Conservation (phyloP, 2,113 vertebrate genomes). For the Gymnarchus niloticus region DNA sequence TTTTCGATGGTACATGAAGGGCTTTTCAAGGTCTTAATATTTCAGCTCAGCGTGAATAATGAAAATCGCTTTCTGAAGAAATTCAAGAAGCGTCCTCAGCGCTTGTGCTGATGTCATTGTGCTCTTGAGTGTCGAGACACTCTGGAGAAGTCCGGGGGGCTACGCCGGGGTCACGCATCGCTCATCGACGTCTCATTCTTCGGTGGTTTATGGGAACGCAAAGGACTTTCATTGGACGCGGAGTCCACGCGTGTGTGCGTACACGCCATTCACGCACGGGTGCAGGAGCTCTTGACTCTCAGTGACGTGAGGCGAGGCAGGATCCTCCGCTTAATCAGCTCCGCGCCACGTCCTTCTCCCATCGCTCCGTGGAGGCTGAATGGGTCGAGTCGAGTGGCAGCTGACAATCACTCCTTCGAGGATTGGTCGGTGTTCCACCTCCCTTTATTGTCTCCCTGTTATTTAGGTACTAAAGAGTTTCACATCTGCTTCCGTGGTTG, state of each 20-base stretch:
- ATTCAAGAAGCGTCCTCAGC: constrained; percentile 37
- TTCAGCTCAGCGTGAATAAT: constrained; percentile 39
- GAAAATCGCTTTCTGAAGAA: constrained; percentile 38
- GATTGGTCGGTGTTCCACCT: neutral
- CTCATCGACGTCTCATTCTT: constrained; percentile 34
- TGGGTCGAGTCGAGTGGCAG: neutral
- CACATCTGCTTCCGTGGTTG: neutral
- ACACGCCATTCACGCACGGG: neutral
- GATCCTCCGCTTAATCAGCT: neutral
- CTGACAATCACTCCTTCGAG: neutral
- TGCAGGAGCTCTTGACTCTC: neutral
- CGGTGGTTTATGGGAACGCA: constrained; percentile 24
- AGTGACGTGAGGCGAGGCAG: neutral
- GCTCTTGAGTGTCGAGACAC: constrained; percentile 35
- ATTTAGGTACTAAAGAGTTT: neutral
- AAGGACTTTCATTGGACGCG: constrained; percentile 23
- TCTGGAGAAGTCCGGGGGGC: constrained; percentile 33
- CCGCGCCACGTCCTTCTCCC: neutral
- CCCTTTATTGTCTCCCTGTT: neutral
- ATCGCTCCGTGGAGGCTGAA: neutral
- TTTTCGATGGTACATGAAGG: constrained; percentile 37
- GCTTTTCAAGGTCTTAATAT: constrained; percentile 44
- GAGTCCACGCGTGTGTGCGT: neutral
- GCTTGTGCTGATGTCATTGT: constrained; percentile 31
- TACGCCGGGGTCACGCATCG: constrained; percentile 39